Base-by-base conservation (phyloP, 2,888 invertebrate species). In the Rosalia funebris region DNA sequence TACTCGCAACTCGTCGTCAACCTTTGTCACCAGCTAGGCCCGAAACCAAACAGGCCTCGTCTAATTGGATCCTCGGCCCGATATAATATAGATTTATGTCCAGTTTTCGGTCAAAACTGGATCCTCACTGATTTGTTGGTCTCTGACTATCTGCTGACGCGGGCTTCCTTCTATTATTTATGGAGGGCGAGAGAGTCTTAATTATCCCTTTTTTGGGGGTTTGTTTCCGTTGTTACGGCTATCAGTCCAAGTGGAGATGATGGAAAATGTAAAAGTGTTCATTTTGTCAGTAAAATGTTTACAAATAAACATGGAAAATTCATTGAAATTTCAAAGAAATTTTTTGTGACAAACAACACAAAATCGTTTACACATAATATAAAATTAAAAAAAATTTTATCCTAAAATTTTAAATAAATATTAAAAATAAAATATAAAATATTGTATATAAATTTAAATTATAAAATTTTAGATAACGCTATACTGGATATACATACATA, bases 41-140 rank as follows among this genome's bases (percentile, higher is more conserved):
- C 73, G 70, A 70, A 72, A 67, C 73, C 71, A 69, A 73, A 77
- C 76, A 75, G 76, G 75, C 75, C 77, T 75, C 74, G 72, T 76
- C 79, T 79, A 80, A 80, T 80, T 80, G 79, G 79, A 76, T 74
- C 72, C 74, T 75, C 72, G 72, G 70, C 73, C 75, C 77, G 79
- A 80, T 80, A 79, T 79, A 78, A 80, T 80, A 79, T 78, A 78
- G 78, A 80, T 80, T 80, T 80, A 80, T 80, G 78, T 76, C 71
- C 72, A 76, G 76, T 78, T 77, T 79, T 77, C 71, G 75, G 69
- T 71, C 71, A 76, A 76, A 78, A 78, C 77, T 77, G 76, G 76
- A 68, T 69, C 66, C 55, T 37, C 63, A 68, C 75, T 79, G 79
- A 79, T 79, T 79, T 79, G 78, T 79, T 71, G 71, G 71, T 70